Conservation (phyloP, 1,140 invertebrate genomes). For the Drosophila nigromelanica region DNA sequence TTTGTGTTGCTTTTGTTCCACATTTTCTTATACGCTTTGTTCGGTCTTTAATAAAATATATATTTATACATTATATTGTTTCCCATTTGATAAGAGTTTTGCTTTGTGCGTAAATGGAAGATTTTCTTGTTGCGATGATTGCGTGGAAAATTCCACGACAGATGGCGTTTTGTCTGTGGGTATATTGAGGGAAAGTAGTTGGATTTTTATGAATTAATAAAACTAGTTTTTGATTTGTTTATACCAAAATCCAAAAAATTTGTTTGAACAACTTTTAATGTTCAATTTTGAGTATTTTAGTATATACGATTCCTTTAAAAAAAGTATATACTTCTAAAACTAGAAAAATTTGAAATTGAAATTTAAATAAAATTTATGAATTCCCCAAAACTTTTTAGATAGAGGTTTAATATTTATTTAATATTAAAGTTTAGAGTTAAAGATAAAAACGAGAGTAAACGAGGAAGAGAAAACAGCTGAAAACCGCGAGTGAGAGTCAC, state of each 20-base stretch:
- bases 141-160: constrained; percentile 66
- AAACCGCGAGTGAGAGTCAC: neutral
- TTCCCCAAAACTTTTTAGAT: no score
- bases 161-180: neutral
- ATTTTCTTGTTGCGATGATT: constrained; percentile 54
- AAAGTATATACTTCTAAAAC: no score
- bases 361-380: no score
- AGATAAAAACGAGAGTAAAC: no score
- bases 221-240: neutral
- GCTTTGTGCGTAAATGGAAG: constrained; percentile 44
- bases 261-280: neutral
- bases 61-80: constrained; percentile 4
- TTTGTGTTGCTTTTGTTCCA: neutral
- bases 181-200: neutral
- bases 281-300: no score
- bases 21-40: neutral
- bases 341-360: no score
- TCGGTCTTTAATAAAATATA: constrained; percentile 2
- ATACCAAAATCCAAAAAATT: no score
- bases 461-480: neutral
- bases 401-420: no score
- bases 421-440: no score
- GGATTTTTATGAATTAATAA: neutral
- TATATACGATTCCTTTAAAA: no score
- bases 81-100: constrained; percentile 32